A percentile compares a stretch with the other conserved stretches of the same genome.
Conservation (phyloP, 1,140 invertebrate genomes). For the Laodelphax striatellus region DNA sequence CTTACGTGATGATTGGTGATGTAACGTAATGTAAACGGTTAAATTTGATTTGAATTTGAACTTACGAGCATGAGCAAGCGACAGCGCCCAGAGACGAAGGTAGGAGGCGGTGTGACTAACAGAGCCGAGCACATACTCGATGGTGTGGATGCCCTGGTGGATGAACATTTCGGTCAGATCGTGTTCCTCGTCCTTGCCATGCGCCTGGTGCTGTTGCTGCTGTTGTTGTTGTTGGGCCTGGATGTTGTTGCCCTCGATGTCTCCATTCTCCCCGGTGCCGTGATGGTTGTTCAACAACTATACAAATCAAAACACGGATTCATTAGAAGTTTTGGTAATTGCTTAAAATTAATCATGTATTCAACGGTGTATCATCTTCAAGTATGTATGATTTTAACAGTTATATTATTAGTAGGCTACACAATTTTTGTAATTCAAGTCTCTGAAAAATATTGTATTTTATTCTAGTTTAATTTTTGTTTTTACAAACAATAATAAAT, state of each 20-base stretch:
- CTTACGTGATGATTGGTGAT: too few species aligned
- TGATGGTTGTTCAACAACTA: conserved; percentile 23
- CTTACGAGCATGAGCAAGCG: conserved; percentile 82
- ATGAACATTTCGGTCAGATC: conserved; percentile 87
- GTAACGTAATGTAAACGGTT: too few species aligned
- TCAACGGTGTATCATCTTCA: too few species aligned
- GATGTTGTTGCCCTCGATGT: conserved; percentile 57
- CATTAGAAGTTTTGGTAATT: too few species aligned
- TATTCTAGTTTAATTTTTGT: too few species aligned
- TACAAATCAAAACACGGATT: neutral
- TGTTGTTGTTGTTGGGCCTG: conserved; percentile 15
- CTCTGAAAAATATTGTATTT: too few species aligned
- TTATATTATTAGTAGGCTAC: too few species aligned
- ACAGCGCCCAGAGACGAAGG: conserved; percentile 95
- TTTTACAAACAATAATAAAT: too few species aligned
- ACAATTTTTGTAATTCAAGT: too few species aligned
- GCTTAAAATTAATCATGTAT: too few species aligned
- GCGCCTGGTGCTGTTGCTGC: conserved; percentile 72
- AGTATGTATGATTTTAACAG: too few species aligned
- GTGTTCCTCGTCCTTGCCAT: conserved; percentile 56
- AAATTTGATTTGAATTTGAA: too few species aligned
- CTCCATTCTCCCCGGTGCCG: conserved; percentile 23
- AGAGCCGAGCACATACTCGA: conserved; percentile 95
- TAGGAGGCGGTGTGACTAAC: conserved; percentile 99
- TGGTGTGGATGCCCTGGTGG: conserved; percentile 97